Evolutionary conservation across 2,797 vertebrate genomes (phyloP).

Genomic region (Vultur gryphus): DNA sequence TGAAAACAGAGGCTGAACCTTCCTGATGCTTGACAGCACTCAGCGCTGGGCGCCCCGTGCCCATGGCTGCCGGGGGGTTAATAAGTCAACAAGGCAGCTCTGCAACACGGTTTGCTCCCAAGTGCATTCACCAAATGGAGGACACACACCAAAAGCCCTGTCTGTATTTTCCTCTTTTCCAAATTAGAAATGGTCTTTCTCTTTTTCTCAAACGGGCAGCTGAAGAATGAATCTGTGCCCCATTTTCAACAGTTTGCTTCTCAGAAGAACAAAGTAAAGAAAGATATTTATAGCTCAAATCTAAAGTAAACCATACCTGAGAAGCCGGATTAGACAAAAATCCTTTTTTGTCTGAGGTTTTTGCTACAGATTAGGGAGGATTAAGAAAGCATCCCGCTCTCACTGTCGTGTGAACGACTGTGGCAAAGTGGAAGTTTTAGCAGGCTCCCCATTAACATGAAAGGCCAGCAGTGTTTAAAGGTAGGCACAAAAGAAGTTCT

Average conservation of each 20-base stretch:
- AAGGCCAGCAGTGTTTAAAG: conserved; percentile 23
- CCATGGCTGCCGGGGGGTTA: neutral
- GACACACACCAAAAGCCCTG: neutral
- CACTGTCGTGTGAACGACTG: neutral
- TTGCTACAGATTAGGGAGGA: conserved; percentile 65
- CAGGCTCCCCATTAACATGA: conserved; percentile 25
- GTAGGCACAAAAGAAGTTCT: neutral
- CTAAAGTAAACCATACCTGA: conserved; percentile 66
- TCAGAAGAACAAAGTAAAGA: conserved; percentile 39
- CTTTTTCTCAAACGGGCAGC: neutral
- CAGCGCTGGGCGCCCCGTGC: neutral
- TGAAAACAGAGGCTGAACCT: neutral
- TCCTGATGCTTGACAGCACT: neutral
- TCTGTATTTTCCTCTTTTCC: neutral
- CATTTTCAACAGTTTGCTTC: conserved; percentile 43
- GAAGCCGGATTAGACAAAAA: conserved; percentile 63
- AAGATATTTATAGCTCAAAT: conserved; percentile 50
- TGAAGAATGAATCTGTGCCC: neutral
- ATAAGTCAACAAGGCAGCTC: neutral
- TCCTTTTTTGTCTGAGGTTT: conserved; percentile 68
- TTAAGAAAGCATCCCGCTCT: conserved; percentile 59
- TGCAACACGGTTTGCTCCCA: neutral
- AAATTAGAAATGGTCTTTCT: neutral
- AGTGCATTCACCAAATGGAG: neutral
- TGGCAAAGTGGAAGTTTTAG: conserved; percentile 45